phyloP scores from a whole-genome alignment of 2,797 vertebrate genomes.

The Acanthurus leucopareius region DNA sequence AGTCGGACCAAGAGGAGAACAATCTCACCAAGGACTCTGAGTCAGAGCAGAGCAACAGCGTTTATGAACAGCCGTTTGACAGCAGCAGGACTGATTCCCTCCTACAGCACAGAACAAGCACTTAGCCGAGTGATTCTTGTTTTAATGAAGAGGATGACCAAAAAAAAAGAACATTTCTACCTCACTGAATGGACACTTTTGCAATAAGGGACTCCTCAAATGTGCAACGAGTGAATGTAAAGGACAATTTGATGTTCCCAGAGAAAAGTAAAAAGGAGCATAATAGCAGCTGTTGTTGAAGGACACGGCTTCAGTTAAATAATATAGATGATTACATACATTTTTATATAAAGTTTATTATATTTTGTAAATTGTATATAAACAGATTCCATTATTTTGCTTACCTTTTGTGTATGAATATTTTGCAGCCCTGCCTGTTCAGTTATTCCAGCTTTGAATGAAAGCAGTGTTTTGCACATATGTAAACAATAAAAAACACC shows the following conservation, averaged over 20 bases:
- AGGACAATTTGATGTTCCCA: constrained; percentile 57
- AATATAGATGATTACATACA: constrained; percentile 87
- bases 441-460: constrained; percentile 84
- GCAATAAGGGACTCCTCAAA: constrained; percentile 71
- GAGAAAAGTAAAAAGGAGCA: constrained; percentile 50
- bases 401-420: constrained; percentile 85
- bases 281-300: constrained; percentile 55
- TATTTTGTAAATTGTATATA: constrained; percentile 95
- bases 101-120: constrained; percentile 76
- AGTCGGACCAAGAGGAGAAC: constrained; percentile 83
- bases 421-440: constrained; percentile 82
- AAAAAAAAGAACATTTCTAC: constrained; percentile 85
- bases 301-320: constrained; percentile 83
- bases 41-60: constrained; percentile 75
- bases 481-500: constrained; percentile 86
- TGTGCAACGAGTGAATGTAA: constrained; percentile 85
- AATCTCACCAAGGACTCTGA: constrained; percentile 69
- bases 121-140: constrained; percentile 80
- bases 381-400: constrained; percentile 90
- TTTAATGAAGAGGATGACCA: constrained; percentile 75
- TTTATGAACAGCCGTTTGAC: constrained; percentile 86
- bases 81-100: constrained; percentile 84
- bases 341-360: constrained; percentile 90
- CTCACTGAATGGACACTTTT: constrained; percentile 88
- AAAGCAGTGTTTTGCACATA: constrained; percentile 91